Evolutionary conservation across 2,888 invertebrate genomes (phyloP).

Genomic region (Plagodis dolabraria): DNA sequence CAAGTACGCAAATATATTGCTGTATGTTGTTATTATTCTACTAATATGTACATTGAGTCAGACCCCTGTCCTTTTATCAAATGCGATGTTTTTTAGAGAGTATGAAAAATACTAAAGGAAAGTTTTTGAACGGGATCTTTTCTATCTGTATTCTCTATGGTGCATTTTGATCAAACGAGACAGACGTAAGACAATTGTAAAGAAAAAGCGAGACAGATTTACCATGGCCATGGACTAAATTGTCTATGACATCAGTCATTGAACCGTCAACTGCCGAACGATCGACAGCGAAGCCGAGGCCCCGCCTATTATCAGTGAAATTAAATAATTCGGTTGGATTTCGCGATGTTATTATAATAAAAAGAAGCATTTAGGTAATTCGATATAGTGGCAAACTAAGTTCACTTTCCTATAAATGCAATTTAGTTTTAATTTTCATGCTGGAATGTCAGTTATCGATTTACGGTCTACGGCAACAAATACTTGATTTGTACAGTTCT

Average conservation of each 20-base stretch:
- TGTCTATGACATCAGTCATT: conserved; percentile 66
- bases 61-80: too few relatives aligned
- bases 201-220: conserved; percentile 17
- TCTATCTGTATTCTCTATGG: conserved; percentile 16
- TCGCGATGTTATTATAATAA: conserved; percentile 78
- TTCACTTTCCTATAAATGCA: background rate
- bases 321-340: conserved; percentile 72
- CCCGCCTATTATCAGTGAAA: conserved; percentile 77
- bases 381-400: conserved; percentile 22
- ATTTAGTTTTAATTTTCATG: conserved; percentile 20
- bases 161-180: conserved; percentile 7
- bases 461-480: conserved; percentile 65
- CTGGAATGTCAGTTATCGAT: conserved; percentile 70
- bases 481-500: conserved; percentile 65
- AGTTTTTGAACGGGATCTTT: background rate
- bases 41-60: too few relatives aligned
- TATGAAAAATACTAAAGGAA: background rate
- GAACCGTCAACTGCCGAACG: conserved; percentile 76
- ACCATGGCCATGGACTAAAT: conserved; percentile 36
- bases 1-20: too few relatives aligned
- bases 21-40: too few relatives aligned
- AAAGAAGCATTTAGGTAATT: conserved; percentile 69
- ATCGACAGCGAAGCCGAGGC: conserved; percentile 75
- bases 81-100: too few relatives aligned
- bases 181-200: background rate